Conservation (phyloP, 2,888 invertebrate species). For the Synergus japonicus region DNA sequence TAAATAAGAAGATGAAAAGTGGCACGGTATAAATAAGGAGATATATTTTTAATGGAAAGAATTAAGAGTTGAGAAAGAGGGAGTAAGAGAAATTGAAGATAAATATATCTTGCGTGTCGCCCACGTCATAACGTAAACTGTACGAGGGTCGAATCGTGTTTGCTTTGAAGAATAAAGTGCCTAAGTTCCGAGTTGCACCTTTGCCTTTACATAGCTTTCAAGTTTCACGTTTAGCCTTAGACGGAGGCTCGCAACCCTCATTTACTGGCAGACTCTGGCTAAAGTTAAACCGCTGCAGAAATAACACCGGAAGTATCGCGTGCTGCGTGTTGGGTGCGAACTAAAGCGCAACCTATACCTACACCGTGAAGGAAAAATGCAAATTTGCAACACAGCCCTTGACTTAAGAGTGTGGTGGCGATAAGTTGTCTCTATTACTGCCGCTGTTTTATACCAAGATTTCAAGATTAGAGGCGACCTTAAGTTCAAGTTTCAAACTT, state of each 20-base stretch:
- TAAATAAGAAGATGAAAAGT: too few species aligned
- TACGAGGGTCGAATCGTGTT: background rate
- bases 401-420: slow-evolving; percentile 13
- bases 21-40: too few species aligned
- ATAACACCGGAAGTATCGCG: slow-evolving; percentile 34
- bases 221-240: background rate
- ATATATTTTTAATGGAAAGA: too few species aligned
- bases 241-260: background rate
- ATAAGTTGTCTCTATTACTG: slow-evolving; percentile 32
- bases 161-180: background rate
- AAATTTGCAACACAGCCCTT: slow-evolving; percentile 32
- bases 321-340: slow-evolving; percentile 15
- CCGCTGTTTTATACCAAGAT: background rate
- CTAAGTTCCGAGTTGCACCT: background rate
- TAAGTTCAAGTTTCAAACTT: slow-evolving; percentile 25
- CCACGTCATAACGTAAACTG: background rate
- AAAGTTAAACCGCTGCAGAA: slow-evolving; percentile 11
- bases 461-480: slow-evolving; percentile 29
- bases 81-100: too few species aligned
- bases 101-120: background rate
- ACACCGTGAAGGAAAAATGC: slow-evolving; percentile 31
- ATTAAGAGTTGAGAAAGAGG: too few species aligned
- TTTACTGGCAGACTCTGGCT: background rate
- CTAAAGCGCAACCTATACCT: background rate
- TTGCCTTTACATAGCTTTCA: background rate